Evolutionary conservation across 2,113 vertebrate genomes (phyloP).

Genomic region (Spea bombifrons): DNA sequence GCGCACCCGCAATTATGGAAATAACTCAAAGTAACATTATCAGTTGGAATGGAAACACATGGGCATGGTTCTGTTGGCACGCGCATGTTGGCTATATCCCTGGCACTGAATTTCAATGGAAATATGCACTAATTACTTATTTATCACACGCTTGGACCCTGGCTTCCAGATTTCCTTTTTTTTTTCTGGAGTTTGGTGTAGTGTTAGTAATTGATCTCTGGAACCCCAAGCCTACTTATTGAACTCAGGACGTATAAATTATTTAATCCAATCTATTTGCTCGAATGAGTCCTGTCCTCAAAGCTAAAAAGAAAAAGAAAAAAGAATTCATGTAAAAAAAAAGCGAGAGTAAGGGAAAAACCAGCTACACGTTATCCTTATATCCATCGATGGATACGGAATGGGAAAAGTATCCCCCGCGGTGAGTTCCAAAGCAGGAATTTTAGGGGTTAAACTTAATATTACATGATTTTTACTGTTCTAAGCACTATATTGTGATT

Average conservation of each 20-base stretch:
- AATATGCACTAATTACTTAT: constrained; percentile 40
- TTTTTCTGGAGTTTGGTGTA: constrained; percentile 27
- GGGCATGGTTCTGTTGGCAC: constrained; percentile 28
- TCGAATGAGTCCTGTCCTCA: constrained; percentile 11
- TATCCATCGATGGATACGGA: neutral
- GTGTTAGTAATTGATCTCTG: constrained; percentile 33
- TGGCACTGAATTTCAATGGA: constrained; percentile 33
- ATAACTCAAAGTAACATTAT: constrained; percentile 43
- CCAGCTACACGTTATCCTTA: constrained; percentile 2
- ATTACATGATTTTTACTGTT: no score
- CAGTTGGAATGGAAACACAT: constrained; percentile 42
- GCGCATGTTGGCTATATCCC: constrained; percentile 4
- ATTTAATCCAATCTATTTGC: constrained; percentile 31
- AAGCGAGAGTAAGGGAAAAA: neutral
- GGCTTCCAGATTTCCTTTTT: constrained; percentile 23
- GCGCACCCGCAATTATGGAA: constrained; percentile 34
- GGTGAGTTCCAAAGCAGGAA: no score
- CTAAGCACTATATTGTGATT: no score
- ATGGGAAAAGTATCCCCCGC: no score
- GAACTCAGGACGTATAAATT: constrained; percentile 33
- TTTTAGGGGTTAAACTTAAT: no score
- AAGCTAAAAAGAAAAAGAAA: neutral
- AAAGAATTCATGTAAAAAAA: neutral
- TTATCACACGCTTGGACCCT: constrained; percentile 12
- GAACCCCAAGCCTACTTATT: constrained; percentile 32